Evolutionary conservation across 2,113 vertebrate species (phyloP).

Genomic region (Ariopsis seemanni): DNA sequence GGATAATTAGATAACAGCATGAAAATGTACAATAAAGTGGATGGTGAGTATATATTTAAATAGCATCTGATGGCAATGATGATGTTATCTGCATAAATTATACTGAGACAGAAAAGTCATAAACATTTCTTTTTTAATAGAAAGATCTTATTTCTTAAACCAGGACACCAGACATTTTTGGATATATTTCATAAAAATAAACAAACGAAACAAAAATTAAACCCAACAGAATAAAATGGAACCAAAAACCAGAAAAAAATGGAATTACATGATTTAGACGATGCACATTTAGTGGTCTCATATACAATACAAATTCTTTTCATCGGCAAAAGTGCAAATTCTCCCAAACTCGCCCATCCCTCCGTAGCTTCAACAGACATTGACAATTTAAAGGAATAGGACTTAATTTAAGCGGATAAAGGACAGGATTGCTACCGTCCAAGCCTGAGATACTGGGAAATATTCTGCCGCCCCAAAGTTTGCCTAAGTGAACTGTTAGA

Average conservation of each 20-base stretch:
- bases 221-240: constrained; percentile 61
- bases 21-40: neutral
- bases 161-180: constrained; percentile 80
- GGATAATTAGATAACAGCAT: neutral
- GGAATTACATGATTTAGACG: constrained; percentile 77
- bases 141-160: constrained; percentile 81
- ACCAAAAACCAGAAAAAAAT: constrained; percentile 66
- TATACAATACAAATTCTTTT: constrained; percentile 75
- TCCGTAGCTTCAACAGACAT: constrained; percentile 68
- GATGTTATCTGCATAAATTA: neutral
- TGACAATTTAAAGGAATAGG: constrained; percentile 55
- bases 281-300: constrained; percentile 81
- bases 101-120: constrained; percentile 56
- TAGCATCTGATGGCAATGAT: neutral
- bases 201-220: constrained; percentile 62
- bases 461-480: constrained; percentile 60
- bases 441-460: constrained; percentile 63
- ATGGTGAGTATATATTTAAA: neutral
- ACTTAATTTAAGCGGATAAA: constrained; percentile 57
- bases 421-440: constrained; percentile 58
- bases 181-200: constrained; percentile 71
- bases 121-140: constrained; percentile 79
- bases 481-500: constrained; percentile 45
- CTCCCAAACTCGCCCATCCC: constrained; percentile 62
- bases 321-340: constrained; percentile 79